phyloP scores from a whole-genome alignment of 2,888 invertebrate species.

The Apamea sordens region DNA sequence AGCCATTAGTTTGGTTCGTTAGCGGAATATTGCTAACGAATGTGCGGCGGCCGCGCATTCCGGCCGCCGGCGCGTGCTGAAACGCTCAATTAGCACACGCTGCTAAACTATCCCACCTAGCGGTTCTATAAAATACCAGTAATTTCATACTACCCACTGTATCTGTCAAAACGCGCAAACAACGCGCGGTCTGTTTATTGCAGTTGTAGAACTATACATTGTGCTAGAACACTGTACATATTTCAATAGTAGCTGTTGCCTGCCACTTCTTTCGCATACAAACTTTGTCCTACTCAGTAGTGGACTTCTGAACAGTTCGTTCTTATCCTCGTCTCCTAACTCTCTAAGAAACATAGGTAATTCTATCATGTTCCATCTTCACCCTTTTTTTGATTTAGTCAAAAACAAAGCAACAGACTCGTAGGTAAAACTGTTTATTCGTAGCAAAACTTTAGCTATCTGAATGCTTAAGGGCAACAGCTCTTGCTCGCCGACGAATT shows the following conservation, averaged over 20 bases:
- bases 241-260: conserved; percentile 15
- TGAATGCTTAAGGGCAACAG: conserved; percentile 33
- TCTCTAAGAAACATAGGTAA: not conserved
- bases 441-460: conserved; percentile 17
- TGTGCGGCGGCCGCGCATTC: conserved; percentile 84
- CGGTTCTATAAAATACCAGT: conserved; percentile 77
- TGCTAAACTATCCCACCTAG: conserved; percentile 77
- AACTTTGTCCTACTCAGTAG: conserved; percentile 35
- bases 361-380: not conserved
- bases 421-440: conserved; percentile 28
- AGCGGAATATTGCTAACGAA: conserved; percentile 90
- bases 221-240: conserved; percentile 8
- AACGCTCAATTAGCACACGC: conserved; percentile 87
- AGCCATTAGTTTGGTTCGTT: conserved; percentile 90
- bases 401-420: not conserved
- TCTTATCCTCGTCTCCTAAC: conserved; percentile 10
- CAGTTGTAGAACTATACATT: conserved; percentile 19
- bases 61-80: conserved; percentile 78
- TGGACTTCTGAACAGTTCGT: conserved; percentile 18
- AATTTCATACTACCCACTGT: conserved; percentile 72
- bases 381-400: not conserved
- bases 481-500: conserved; percentile 43
- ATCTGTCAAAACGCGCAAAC: conserved; percentile 49
- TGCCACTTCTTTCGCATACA: conserved; percentile 5
- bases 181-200: conserved; percentile 26